Evolutionary conservation across 2,888 invertebrate species (phyloP).

Genomic region (Dexiosoma caninum): DNA sequence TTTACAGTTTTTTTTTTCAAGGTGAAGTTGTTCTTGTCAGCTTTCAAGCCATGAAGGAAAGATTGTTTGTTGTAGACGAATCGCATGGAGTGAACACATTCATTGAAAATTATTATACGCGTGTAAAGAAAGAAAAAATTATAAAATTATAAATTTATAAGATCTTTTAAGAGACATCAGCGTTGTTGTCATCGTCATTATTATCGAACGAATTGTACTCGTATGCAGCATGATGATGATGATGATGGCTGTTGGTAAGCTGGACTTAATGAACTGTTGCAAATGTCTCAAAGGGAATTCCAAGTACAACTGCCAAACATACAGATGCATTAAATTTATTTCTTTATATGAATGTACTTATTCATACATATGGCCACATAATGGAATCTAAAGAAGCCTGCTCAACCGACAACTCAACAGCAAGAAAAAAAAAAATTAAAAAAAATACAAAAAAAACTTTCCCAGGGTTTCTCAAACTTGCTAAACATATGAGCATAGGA

Average conservation of each 20-base stretch:
- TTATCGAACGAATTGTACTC: conserved; percentile 36
- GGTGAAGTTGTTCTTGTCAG: background rate
- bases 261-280: conserved; percentile 58
- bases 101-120: conserved; percentile 33
- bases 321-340: background rate
- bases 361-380: conserved; percentile 34
- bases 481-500: no score
- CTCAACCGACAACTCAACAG: background rate
- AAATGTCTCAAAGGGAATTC: conserved; percentile 62
- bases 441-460: background rate
- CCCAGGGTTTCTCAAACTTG: conserved; percentile 24
- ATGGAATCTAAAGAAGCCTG: conserved; percentile 26
- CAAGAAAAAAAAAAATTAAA: background rate
- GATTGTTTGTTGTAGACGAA: background rate
- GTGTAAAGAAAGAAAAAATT: no score
- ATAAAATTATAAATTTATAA: conserved; percentile 46
- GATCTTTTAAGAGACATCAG: conserved; percentile 36
- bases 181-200: conserved; percentile 12
- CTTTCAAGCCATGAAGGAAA: conserved; percentile 7
- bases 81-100: conserved; percentile 7
- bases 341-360: background rate
- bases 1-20: background rate
- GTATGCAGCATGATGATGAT: no score
- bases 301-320: conserved; percentile 13
- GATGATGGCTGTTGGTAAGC: conserved; percentile 7